Percentiles rank a stretch among this genome's conserved stretches.
Conservation (phyloP, 1,140 invertebrate species). For the Pogonomyrmex barbatus region DNA sequence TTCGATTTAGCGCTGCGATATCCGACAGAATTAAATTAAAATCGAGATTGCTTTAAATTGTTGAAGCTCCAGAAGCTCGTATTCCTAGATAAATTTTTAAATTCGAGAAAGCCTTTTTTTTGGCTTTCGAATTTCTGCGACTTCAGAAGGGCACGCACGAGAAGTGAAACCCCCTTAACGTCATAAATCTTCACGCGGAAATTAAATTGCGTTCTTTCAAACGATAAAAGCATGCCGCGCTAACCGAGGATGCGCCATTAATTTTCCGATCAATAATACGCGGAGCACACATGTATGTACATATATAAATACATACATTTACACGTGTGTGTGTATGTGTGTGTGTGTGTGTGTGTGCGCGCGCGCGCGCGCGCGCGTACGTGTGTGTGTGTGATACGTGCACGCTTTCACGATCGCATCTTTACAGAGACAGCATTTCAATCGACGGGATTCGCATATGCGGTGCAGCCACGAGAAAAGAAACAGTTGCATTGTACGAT, state of each 20-base stretch:
- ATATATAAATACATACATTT: background rate
- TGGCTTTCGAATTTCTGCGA: too few species aligned
- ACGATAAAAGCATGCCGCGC: constrained; percentile 44
- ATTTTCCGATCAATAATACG: constrained; percentile 61
- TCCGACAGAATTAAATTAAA: background rate
- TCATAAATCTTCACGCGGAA: constrained; percentile 40
- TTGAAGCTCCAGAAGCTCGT: background rate
- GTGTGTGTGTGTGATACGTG: background rate
- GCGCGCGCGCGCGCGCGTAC: background rate
- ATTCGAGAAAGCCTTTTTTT: background rate
- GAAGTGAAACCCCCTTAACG: background rate
- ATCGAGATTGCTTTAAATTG: background rate
- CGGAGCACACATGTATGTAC: background rate
- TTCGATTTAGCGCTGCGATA: background rate
- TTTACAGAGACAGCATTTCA: constrained; percentile 12
- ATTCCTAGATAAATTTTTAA: constrained; percentile 12
- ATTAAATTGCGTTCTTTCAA: constrained; percentile 46
- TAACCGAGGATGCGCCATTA: constrained; percentile 36
- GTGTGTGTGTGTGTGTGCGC: too few species aligned
- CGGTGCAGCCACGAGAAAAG: constrained; percentile 43
- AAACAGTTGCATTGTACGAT: constrained; percentile 58
- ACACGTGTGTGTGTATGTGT: background rate
- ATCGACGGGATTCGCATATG: constrained; percentile 46
- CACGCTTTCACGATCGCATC: constrained; percentile 21
- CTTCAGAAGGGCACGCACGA: background rate